These are phyloP conservation scores for Caradrina clavipalpis DNA, from an alignment of 2,888 invertebrate species.

Conservation along the genomic window DNA sequence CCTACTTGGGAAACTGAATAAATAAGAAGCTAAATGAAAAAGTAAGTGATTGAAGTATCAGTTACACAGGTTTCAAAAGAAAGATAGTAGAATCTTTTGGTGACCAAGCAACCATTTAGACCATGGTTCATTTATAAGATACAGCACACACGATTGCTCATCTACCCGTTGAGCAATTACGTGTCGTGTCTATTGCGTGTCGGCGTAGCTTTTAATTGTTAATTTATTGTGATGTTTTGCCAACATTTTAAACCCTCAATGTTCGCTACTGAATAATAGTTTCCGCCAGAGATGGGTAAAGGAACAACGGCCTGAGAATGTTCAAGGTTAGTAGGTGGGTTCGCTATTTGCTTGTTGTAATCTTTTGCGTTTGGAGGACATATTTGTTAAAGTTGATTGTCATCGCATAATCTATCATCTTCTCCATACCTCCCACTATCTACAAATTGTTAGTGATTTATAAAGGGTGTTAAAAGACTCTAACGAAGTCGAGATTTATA, in stretches of 20 bases:
- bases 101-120: constrained; percentile 21
- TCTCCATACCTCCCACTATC: not conserved
- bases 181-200: constrained; percentile 17
- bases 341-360: not conserved
- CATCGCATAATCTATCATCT: not conserved
- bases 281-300: not conserved
- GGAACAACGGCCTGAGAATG: not conserved
- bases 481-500: no score
- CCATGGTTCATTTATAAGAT: constrained; percentile 1
- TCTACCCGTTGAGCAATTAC: constrained; percentile 28
- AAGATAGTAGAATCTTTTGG: constrained; percentile 1
- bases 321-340: not conserved
- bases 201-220: constrained; percentile 55
- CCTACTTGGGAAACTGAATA: no score
- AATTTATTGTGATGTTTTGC: constrained; percentile 45
- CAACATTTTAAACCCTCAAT: constrained; percentile 14
- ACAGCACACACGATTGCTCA: constrained; percentile 27
- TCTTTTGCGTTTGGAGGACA: not conserved
- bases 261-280: constrained; percentile 7
- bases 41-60: no score
- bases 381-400: no score
- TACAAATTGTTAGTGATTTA: no score
- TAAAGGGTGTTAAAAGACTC: no score
- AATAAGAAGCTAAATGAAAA: no score
- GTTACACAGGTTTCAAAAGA: no score